Base-by-base conservation (phyloP, 1,140 invertebrate species). In the Penaeus chinensis region DNA sequence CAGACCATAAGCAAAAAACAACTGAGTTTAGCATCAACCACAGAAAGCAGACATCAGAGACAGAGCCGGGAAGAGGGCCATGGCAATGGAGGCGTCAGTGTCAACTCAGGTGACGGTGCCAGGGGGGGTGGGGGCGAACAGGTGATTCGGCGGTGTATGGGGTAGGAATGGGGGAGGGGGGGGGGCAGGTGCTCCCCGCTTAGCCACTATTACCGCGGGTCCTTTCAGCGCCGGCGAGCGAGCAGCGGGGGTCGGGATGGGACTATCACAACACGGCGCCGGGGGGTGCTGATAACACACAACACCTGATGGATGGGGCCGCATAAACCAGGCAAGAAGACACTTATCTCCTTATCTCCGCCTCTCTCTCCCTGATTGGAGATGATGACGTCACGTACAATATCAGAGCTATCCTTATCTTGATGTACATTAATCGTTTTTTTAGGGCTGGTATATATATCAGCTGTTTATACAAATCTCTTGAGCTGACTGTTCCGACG, bases 221-320 rank as follows among this genome's bases (percentile, higher is more conserved):
- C 71, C 84, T 81, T 81, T 86, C 77, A 76, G 80, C 60, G 47
- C 61, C 61, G 69, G 62, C 18, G 37, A 27, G 60, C 1, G 54
- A 66, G 69, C 86, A 37, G 61, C 86, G 81, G 86, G 86, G 86
- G 86, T 60, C 80, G 60, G 81, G 86, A 81, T 83, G 80, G 71
- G 20, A 24, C 86, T 82, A 87, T 87, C 86, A 87, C 27, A 87
- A 87, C 86, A 87, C 80, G 32, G 24, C 86, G 42, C 86, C 54
- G 54, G 86, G 86, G 79, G 81, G 86, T 63, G 65, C 37, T 78
- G 86, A 87, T 87, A 87, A 83, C 80, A 78, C 86, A 61, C 66
- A 60, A 11, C 13, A 24, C 32, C 80, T 87, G 86, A 87, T 87
- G 86, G 86, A 87, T 87, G 86, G 69, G 19, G 60, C 74, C 82